phyloP scores from a whole-genome alignment of 2,113 vertebrate genomes.

The Myodes glareolus region DNA sequence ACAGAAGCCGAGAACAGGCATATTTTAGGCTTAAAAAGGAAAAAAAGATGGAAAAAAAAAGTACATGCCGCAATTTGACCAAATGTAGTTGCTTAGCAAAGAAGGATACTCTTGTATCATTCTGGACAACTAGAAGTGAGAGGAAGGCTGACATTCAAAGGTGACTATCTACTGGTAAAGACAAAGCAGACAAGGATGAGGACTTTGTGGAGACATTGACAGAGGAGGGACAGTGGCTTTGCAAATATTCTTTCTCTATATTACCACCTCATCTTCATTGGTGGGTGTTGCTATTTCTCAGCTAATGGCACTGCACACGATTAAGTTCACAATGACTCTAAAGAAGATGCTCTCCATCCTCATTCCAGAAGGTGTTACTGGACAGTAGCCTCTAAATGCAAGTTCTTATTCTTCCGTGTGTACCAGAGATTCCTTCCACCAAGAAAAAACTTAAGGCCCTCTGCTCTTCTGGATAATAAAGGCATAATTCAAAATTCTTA shows the following conservation, averaged over 20 bases:
- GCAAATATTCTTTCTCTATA: slow-evolving; percentile 57
- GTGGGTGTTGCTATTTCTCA: background rate
- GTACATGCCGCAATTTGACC: slow-evolving; percentile 26
- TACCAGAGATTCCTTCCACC: background rate
- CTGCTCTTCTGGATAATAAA: background rate
- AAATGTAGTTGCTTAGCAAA: slow-evolving; percentile 68
- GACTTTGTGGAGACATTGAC: slow-evolving; percentile 60
- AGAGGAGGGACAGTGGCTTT: slow-evolving; percentile 54
- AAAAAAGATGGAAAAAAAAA: background rate
- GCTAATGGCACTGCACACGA: background rate
- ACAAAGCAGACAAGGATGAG: slow-evolving; percentile 26
- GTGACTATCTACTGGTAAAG: slow-evolving; percentile 41
- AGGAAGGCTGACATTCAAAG: slow-evolving; percentile 24
- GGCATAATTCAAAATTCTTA: background rate
- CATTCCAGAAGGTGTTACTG: background rate
- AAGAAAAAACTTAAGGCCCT: background rate
- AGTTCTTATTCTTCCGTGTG: background rate
- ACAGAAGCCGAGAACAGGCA: slow-evolving; percentile 33
- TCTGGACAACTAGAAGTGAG: slow-evolving; percentile 11
- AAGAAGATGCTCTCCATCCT: background rate
- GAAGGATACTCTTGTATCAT: slow-evolving; percentile 55
- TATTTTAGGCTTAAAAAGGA: background rate
- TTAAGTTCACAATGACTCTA: slow-evolving; percentile 16
- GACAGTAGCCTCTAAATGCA: background rate
- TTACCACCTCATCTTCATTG: background rate